A percentile compares a stretch with the other conserved stretches of the same genome.
Evolutionary conservation across 2,888 invertebrate genomes (phyloP).

Genomic region (Hypomecis atomaria): DNA sequence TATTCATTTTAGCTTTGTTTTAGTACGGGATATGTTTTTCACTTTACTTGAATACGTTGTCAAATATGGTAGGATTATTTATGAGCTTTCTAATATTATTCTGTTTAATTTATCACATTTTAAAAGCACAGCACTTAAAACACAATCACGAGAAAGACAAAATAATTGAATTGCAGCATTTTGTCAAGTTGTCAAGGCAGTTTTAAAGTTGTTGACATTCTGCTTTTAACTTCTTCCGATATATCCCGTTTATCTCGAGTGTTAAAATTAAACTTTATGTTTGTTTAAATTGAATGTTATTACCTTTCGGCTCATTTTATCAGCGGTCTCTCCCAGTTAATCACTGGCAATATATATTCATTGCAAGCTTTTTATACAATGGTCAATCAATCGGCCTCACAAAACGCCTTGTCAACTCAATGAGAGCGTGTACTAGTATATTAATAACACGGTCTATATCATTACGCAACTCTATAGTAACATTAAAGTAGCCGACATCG

Average conservation of each 20-base stretch:
- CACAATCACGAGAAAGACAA: not conserved
- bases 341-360: conserved; percentile 55
- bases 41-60: too few species aligned
- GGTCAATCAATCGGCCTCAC: conserved; percentile 49
- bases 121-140: not conserved
- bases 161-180: too few species aligned
- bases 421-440: conserved; percentile 15
- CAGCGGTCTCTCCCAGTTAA: conserved; percentile 41
- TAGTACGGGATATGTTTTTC: too few species aligned
- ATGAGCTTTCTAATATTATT: too few species aligned
- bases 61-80: too few species aligned
- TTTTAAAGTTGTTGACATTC: conserved; percentile 5
- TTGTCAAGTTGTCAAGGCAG: too few species aligned
- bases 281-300: conserved; percentile 3
- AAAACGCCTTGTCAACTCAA: conserved; percentile 41
- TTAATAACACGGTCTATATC: conserved; percentile 8
- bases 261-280: not conserved
- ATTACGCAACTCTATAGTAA: conserved; percentile 14
- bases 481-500: not conserved
- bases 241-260: not conserved
- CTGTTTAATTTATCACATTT: too few species aligned
- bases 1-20: too few species aligned
- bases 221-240: not conserved
- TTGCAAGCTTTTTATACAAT: conserved; percentile 61
- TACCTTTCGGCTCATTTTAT: conserved; percentile 58